Conservation (phyloP, 2,113 vertebrate genomes). For the Rafetus swinhoei region DNA sequence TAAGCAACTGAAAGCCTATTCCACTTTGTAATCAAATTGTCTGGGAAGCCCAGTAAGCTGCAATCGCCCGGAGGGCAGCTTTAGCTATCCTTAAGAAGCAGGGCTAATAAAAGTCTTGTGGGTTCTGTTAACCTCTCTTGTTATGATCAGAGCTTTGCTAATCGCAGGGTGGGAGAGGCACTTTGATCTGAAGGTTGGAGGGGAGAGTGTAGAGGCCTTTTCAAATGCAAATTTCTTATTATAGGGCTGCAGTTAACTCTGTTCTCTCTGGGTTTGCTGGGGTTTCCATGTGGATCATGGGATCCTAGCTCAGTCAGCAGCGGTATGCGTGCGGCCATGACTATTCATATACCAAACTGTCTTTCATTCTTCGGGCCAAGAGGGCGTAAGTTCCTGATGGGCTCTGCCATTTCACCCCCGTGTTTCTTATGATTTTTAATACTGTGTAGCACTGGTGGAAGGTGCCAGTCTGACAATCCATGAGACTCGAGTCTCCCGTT, state of each 20-base stretch:
- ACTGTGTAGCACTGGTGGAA: not conserved
- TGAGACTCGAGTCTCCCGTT: not conserved
- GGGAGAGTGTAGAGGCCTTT: conserved; percentile 48
- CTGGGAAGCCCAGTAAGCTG: conserved; percentile 27
- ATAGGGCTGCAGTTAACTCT: conserved; percentile 6
- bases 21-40: conserved; percentile 61
- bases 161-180: conserved; percentile 53
- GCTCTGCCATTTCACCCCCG: not conserved
- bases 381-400: rapidly evolving
- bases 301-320: not conserved
- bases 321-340: not conserved
- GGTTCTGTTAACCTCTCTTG: conserved; percentile 66
- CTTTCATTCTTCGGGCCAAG: not conserved
- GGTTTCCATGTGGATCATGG: conserved; percentile 2
- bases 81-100: conserved; percentile 49
- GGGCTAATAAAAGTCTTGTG: conserved; percentile 47
- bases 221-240: conserved; percentile 69
- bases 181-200: conserved; percentile 65
- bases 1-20: conserved; percentile 28
- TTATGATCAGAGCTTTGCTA: conserved; percentile 61
- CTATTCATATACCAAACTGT: not conserved
- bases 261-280: conserved; percentile 14
- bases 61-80: conserved; percentile 51
- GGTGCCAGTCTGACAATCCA: not conserved
- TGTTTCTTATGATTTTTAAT: not conserved